Evolutionary conservation across 2,113 vertebrate species (phyloP).

Genomic region (Trochalopteron elliotii): DNA sequence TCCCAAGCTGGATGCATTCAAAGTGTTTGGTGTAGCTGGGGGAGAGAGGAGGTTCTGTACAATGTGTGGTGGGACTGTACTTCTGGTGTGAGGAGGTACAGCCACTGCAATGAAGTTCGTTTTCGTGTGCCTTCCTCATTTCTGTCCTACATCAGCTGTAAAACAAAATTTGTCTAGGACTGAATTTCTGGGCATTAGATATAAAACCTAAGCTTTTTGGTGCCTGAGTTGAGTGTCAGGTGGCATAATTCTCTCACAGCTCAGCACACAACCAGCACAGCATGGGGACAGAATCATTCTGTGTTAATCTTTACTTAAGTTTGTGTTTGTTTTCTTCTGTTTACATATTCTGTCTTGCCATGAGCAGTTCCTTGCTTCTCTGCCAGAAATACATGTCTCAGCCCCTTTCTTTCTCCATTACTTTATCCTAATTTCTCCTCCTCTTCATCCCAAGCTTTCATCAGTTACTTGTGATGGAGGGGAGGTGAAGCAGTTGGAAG

Average conservation of each 20-base stretch:
- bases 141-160: not conserved
- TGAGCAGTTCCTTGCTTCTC: not conserved
- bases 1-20: not conserved
- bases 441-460: not conserved
- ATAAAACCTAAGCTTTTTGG: not conserved
- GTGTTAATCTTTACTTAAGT: not conserved
- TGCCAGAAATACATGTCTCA: constrained; percentile 30
- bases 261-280: not conserved
- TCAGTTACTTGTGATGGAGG: not conserved
- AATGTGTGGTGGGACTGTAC: not conserved
- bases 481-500: not conserved
- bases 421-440: constrained; percentile 7
- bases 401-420: constrained; percentile 1
- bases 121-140: not conserved
- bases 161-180: not conserved
- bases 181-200: not conserved
- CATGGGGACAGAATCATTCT: not conserved
- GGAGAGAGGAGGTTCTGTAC: not conserved
- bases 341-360: constrained; percentile 9
- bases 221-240: not conserved
- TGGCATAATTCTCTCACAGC: not conserved
- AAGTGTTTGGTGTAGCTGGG: fast-evolving
- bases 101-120: not conserved
- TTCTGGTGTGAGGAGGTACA: not conserved
- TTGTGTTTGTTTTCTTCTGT: constrained; percentile 24